A percentile compares a stretch with the other conserved stretches of the same genome.
These are phyloP conservation scores for Saccostrea glomerata DNA, from an alignment of 1,140 invertebrate species.

Conservation along the genomic window DNA sequence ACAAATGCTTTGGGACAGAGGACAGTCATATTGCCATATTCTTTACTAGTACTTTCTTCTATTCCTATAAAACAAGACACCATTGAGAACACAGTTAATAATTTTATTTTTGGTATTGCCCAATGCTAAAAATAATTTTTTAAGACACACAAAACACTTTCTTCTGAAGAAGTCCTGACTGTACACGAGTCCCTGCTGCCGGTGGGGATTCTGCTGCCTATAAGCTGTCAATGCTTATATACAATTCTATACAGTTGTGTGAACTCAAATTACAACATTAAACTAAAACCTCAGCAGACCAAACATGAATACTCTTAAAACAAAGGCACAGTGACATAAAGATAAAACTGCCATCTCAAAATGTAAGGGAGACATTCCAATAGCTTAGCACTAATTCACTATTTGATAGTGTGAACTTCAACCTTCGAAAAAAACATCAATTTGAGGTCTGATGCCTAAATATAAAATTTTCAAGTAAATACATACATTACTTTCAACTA, in stretches of 20 bases:
- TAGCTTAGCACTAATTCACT: too few relatives aligned
- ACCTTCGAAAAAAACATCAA: too few relatives aligned
- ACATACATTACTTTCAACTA: too few relatives aligned
- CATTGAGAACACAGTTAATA: neutral
- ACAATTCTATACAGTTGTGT: neutral
- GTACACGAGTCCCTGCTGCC: neutral
- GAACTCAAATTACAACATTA: neutral
- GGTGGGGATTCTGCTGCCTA: neutral
- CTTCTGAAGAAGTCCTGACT: neutral
- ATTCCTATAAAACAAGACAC: too few relatives aligned
- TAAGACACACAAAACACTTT: neutral
- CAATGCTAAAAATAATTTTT: neutral
- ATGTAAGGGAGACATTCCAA: too few relatives aligned
- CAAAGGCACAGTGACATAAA: neutral
- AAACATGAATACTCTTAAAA: neutral
- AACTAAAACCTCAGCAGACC: neutral
- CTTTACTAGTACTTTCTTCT: too few relatives aligned
- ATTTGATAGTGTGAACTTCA: too few relatives aligned
- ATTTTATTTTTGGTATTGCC: neutral
- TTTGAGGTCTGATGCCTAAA: too few relatives aligned
- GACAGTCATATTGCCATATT: too few relatives aligned
- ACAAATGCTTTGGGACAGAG: too few relatives aligned
- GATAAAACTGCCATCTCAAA: neutral
- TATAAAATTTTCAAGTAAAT: too few relatives aligned
- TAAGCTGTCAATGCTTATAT: constrained; percentile 10